Base-by-base conservation (phyloP, 2,113 vertebrate genomes). In the Hydrochoerus hydrochaeris region DNA sequence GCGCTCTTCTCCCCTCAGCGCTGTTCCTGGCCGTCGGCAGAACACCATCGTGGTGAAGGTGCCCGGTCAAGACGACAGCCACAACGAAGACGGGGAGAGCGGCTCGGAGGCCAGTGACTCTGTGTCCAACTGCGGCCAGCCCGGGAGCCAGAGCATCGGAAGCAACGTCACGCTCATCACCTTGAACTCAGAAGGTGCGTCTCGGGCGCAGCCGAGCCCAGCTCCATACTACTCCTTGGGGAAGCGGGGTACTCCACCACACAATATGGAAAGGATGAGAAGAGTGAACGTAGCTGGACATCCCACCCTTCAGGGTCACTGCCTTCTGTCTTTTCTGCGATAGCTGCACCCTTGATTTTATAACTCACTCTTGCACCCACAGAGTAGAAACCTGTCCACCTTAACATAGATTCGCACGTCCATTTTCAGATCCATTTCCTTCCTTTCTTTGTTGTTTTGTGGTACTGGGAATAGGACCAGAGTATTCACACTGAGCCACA, bases 1-100 rank as follows among this genome's bases (percentile, higher is more conserved):
- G 49, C 92, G 41, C 97, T 63, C 96, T 32, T 97, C 60, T 95
- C 52, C 88, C 16, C 96, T 0, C 97, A 99, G 99, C 38, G 99
- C 99, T 3, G 99, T 99, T 91, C 98, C 99, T 0, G 99, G 99
- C 24, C 99, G 99, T 58, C 99, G 99, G 32, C 99, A 99, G 98
- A 99, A 99, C 98, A 99, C 99, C 85, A 99, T 99, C 52, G 98
- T 99, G 96, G 99, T 99, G 91, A 99, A 99, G 97, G 99, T 99
- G 49, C 99, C 99, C 0, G 99, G 98, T 0, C 99, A 99, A 0
- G 99, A 99, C 0, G 99, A 99, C 96, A 99, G 99, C 94, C 99
- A 99, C 98, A 99, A 99, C 2, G 99, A 99, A 85, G 99, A 99
- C 0, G 99, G 99, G 75, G 99, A 99, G 83, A 99, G 99, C 0